Evolutionary conservation across 2,888 invertebrate species (phyloP).

Genomic region (Chaetoderma sp.): DNA sequence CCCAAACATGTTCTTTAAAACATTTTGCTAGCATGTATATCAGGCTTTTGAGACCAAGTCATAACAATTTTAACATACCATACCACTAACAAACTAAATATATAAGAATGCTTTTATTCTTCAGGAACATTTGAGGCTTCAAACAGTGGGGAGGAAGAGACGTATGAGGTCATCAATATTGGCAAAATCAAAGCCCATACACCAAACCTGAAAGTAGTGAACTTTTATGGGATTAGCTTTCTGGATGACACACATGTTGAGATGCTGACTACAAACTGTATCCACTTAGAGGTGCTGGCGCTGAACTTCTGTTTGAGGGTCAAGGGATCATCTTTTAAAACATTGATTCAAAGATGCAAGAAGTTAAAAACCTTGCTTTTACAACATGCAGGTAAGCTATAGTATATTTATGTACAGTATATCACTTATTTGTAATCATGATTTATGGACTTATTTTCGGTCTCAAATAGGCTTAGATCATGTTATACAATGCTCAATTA

Average conservation of each 20-base stretch:
- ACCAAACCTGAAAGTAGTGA: constrained; percentile 96
- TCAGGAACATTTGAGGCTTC: constrained; percentile 69
- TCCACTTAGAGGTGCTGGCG: constrained; percentile 95
- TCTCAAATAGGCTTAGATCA: too few relatives aligned
- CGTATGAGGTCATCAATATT: constrained; percentile 86
- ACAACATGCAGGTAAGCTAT: constrained; percentile 90
- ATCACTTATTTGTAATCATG: too few relatives aligned
- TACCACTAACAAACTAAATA: too few relatives aligned
- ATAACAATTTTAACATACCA: too few relatives aligned
- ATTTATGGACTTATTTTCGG: too few relatives aligned
- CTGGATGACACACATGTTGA: constrained; percentile 99
- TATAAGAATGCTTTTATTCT: too few relatives aligned
- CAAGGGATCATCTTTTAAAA: constrained; percentile 94
- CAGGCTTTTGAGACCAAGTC: too few relatives aligned
- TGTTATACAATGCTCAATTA: too few relatives aligned
- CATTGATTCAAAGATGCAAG: constrained; percentile 91
- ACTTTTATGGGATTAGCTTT: constrained; percentile 97
- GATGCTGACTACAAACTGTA: constrained; percentile 89
- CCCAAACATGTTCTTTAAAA: too few relatives aligned
- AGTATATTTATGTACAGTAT: not conserved
- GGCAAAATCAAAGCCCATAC: constrained; percentile 98
- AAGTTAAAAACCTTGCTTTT: constrained; percentile 91
- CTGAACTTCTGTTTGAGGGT: constrained; percentile 98
- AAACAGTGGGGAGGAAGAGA: constrained; percentile 98
- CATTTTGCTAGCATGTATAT: too few relatives aligned